Base-by-base conservation (phyloP, 2,888 invertebrate genomes). In the Tenthredo distinguenda region DNA sequence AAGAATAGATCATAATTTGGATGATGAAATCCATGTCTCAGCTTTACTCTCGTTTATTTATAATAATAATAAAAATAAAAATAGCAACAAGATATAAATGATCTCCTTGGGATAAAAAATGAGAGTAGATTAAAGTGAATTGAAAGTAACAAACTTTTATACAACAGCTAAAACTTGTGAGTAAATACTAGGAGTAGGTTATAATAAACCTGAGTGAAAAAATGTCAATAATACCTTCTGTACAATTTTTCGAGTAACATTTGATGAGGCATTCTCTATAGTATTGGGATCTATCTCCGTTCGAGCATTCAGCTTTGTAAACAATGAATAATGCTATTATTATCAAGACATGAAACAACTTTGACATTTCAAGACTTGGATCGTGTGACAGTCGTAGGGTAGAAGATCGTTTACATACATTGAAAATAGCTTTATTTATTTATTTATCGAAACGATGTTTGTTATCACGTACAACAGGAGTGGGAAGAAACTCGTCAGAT, bases 401-500 rank as follows among this genome's bases (percentile, higher is more conserved):
- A 72, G 15, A 72, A 40, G 84, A 87, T 86, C 84, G 72, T 86
- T 47, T 81, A 84, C n/a, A 85, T 86, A 81, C 83, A 74, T 55
- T 65, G 82, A 26, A 26, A 26, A 74, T 65, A 40, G 21, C 43
- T n/a, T 65, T 10, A 34, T 47, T 37, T 77, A 79, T 84, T 82
- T 58, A 62, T 85, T 43, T 31, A 34, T 77, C 50, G 55, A 86
- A 89, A 95, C 93, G 91, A 98, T 98, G 97, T 97, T 98, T 93
- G 97, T 97, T 94, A 96, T 97, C 91, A 96, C 97, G 87, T 97
- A 98, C 91, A 96, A 96, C 47, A 97, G 97, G 94, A 98, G 97
- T 97, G 94, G 96, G 96, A 95, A 90, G 85, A 43, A 40, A 6
- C 37, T 26, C 5, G n/a, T 26, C 21, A n/a, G 43, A 43, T 21